These are phyloP conservation scores for Sander lucioperca DNA, from an alignment of 2,113 vertebrate species.

Conservation along the genomic window DNA sequence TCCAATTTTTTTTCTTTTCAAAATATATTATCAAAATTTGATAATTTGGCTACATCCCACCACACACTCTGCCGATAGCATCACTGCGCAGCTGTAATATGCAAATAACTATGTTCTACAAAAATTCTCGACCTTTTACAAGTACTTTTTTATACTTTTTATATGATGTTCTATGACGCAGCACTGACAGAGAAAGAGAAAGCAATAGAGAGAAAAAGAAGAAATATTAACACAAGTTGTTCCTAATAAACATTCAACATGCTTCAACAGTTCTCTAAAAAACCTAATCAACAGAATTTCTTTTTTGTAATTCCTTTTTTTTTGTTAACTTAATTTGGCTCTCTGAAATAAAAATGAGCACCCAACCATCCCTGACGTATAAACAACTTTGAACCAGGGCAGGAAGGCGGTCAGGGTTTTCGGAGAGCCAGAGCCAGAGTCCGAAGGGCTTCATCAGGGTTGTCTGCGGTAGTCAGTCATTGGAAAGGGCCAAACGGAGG, in stretches of 20 bases:
- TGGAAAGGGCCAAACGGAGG: constrained; percentile 76
- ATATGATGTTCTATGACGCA: constrained; percentile 78
- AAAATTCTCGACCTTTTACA: constrained; percentile 62
- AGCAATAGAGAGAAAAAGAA: constrained; percentile 59
- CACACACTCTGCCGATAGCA: constrained; percentile 81
- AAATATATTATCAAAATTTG: constrained; percentile 65
- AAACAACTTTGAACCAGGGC: constrained; percentile 41
- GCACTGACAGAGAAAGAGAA: constrained; percentile 77
- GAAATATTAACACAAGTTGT: constrained; percentile 76
- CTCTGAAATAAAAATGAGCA: constrained; percentile 67
- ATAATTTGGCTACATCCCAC: constrained; percentile 80
- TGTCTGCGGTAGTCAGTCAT: constrained; percentile 71
- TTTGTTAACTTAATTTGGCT: constrained; percentile 56
- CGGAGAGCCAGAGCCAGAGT: constrained; percentile 79
- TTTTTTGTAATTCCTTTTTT: constrained; percentile 51
- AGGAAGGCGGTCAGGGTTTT: constrained; percentile 59
- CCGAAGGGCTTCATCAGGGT: constrained; percentile 74
- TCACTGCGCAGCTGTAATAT: constrained; percentile 78
- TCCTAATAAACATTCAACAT: constrained; percentile 85
- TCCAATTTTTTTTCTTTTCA: constrained; percentile 53
- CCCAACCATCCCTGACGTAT: constrained; percentile 42
- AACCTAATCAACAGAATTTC: constrained; percentile 76
- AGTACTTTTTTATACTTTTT: constrained; percentile 56
- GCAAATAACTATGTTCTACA: constrained; percentile 73
- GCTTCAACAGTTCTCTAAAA: constrained; percentile 82